Percentiles rank a stretch among this genome's conserved stretches.
phyloP scores from a whole-genome alignment of 2,797 vertebrate species.

The Phylloscopus collybita region DNA sequence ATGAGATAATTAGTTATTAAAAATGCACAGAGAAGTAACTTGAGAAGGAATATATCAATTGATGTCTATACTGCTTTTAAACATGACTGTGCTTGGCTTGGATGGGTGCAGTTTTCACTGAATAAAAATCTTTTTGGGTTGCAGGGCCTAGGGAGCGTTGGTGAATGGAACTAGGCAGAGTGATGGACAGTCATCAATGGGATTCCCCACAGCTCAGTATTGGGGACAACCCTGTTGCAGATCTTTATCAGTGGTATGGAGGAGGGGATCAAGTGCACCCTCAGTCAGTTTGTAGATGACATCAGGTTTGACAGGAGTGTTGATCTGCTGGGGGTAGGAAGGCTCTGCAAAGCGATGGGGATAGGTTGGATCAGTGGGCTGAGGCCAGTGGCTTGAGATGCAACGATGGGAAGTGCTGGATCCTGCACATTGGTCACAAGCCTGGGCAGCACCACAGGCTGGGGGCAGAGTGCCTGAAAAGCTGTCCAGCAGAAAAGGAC shows the following conservation, averaged over 20 bases:
- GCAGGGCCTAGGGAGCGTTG: too few species aligned
- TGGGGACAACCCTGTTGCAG: background rate
- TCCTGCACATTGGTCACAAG: background rate
- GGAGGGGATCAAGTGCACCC: background rate
- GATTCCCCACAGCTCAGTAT: background rate
- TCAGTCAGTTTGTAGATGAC: background rate
- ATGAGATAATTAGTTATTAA: background rate
- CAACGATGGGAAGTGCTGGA: accelerated
- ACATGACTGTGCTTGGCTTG: background rate
- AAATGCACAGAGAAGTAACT: background rate
- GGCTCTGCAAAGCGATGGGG: background rate
- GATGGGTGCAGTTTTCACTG: background rate
- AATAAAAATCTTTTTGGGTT: background rate
- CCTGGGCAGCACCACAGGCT: background rate
- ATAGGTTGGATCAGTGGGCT: background rate
- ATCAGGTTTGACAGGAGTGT: background rate
- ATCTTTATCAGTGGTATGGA: background rate
- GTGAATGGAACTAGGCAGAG: background rate
- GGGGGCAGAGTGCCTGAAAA: background rate
- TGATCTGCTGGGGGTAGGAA: background rate
- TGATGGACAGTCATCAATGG: background rate
- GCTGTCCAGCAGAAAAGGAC: background rate
- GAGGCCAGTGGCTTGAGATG: background rate
- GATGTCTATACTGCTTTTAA: background rate
- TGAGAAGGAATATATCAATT: background rate